phyloP scores from a whole-genome alignment of 2,888 invertebrate species.

The Heteromyza rotundicornis region DNA sequence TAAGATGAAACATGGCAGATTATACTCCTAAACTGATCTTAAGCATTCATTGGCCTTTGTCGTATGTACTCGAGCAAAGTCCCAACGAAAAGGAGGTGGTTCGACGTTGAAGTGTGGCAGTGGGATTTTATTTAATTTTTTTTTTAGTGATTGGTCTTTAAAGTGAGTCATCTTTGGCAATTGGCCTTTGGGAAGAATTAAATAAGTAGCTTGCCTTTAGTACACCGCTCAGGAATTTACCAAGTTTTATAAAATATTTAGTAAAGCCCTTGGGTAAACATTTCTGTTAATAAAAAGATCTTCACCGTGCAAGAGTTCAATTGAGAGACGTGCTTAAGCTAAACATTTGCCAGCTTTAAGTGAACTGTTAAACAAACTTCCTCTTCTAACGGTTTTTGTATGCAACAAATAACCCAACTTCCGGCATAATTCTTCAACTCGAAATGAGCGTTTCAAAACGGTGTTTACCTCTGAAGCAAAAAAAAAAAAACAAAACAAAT shows the following conservation, averaged over 20 bases:
- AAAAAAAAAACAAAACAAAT: not conserved
- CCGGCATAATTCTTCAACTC: constrained; percentile 41
- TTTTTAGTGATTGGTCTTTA: no score
- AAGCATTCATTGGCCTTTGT: constrained; percentile 15
- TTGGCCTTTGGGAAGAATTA: no score
- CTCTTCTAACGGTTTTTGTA: constrained; percentile 39
- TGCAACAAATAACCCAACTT: constrained; percentile 39
- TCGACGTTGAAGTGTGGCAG: not conserved
- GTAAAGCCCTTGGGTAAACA: no score
- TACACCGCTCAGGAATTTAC: no score
- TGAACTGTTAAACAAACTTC: constrained; percentile 39
- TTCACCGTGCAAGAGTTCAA: no score
- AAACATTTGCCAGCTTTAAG: not conserved
- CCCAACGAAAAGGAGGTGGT: not conserved
- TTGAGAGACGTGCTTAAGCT: no score
- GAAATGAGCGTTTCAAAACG: constrained; percentile 30
- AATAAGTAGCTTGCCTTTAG: no score
- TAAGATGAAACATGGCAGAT: constrained; percentile 30
- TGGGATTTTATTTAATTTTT: not conserved
- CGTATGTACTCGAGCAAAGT: no score
- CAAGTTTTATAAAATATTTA: no score
- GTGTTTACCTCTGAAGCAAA: no score
- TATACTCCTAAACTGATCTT: constrained; percentile 17
- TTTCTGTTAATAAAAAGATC: not conserved
- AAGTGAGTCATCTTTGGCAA: no score